Evolutionary conservation across 2,113 vertebrate genomes (phyloP), one percentile per base, ranked within the genome.

Genomic region (Xiphorhynchus elegans): DNA sequence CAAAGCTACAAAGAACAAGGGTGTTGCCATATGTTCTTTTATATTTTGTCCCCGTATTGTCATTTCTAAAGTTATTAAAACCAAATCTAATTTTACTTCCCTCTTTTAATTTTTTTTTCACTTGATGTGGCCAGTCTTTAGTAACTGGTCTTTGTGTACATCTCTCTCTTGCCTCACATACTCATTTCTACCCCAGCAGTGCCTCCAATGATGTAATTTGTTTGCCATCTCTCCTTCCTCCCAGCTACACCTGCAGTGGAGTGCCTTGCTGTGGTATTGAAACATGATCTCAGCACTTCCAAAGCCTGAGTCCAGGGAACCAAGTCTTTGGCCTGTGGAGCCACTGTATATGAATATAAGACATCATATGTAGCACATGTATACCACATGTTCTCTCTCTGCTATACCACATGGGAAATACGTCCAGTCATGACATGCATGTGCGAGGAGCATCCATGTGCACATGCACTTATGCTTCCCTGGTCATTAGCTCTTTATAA

Each of bases 21-120:
- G 56, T 74, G 42, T 77, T 29, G 35, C n/a, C 82, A 70, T 95
- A 91, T 91, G 76, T 63, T 94, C 50, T 67, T 95, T 77, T 81
- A 79, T 42, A 14, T 47, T 85, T 78, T 86, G 84, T 40, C 70
- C 39, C 55, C 33, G 8, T 64, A 52, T 33, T 33, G n/a, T 80
- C 4, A 29, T 88, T 91, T 83, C 70, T 59, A 66, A 66, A 42
- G 40, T 73, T 87, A 33, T 59, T 90, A 84, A 90, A 94, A 83
- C 6, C 14, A 70, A 87, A 60, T 47, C 40, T 88, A 47, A 85
- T 93, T 95, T 93, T 73, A 56, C 2, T 80, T 9, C 10, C 3
- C 13, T 76, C 26, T 18, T 5, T 87, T 90, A 49, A 20, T 9
- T 35, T 14, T 42, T 42, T 44, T 72, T 94, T 67, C 74, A 10